phyloP scores from a whole-genome alignment of 2,113 vertebrate species.

The Synodontis membranacea region DNA sequence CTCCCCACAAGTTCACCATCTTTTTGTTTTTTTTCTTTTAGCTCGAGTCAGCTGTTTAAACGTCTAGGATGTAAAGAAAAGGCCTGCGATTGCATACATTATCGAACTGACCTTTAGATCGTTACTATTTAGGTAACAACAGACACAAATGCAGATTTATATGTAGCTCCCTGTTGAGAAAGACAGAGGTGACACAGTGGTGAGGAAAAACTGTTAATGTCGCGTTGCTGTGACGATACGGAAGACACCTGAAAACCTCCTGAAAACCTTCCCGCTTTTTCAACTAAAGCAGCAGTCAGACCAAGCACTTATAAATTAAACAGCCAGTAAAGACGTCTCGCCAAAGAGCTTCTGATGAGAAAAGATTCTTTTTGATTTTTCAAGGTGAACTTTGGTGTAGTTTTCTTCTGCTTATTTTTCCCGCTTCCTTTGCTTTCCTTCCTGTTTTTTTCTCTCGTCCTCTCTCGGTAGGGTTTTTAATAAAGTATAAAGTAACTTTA shows the following conservation, averaged over 20 bases:
- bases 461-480: neutral
- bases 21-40: neutral
- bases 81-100: neutral
- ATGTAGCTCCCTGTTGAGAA: neutral
- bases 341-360: no score
- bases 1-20: neutral
- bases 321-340: no score
- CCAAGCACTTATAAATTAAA: no score
- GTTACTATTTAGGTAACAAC: no score
- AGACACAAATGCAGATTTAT: neutral
- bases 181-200: no score
- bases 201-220: no score
- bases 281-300: no score
- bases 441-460: neutral
- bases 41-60: neutral
- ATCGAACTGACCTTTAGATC: neutral
- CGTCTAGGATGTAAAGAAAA: neutral
- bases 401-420: neutral
- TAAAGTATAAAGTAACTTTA: neutral
- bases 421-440: neutral
- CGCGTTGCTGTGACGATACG: no score
- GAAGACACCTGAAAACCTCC: no score
- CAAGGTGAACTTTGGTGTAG: neutral
- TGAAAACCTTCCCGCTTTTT: no score
- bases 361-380: no score